Evolutionary conservation across 2,888 invertebrate genomes (phyloP).

Genomic region (Thereva nobilitata): DNA sequence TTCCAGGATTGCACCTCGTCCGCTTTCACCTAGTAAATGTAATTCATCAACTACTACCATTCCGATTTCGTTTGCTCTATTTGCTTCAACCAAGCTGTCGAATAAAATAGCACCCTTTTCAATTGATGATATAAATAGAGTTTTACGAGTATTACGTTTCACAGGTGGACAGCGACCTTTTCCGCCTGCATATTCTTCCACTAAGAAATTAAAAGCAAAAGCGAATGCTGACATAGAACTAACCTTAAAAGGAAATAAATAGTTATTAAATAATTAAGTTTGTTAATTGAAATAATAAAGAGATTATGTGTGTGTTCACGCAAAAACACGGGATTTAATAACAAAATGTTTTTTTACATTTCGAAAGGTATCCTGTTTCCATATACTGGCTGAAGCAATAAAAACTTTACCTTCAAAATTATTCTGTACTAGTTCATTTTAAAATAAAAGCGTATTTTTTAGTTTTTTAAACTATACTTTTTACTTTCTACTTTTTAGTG

Average conservation of each 20-base stretch:
- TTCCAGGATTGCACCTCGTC: conserved; percentile 85
- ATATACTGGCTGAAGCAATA: no score
- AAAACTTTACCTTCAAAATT: no score
- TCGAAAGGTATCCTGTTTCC: no score
- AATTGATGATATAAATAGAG: conserved; percentile 90
- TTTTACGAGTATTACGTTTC: conserved; percentile 72
- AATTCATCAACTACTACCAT: conserved; percentile 86
- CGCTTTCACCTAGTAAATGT: conserved; percentile 88
- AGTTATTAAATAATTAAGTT: not conserved
- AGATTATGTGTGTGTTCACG: no score
- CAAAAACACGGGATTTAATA: no score
- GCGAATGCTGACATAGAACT: conserved; percentile 79
- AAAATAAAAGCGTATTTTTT: no score
- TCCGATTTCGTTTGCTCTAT: conserved; percentile 76
- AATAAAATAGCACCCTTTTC: conserved; percentile 89
- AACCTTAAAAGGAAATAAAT: conserved; percentile 46
- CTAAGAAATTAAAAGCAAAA: conserved; percentile 80
- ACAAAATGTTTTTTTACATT: no score
- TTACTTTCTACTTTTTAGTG: no score
- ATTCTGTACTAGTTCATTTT: no score
- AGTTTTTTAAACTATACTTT: no score
- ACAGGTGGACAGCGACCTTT: conserved; percentile 88
- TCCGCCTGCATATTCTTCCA: conserved; percentile 94
- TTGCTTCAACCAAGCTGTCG: conserved; percentile 80
- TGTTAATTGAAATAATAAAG: not conserved